Evolutionary conservation across 2,888 invertebrate species (phyloP).

Genomic region (Sclerodermus sp.): DNA sequence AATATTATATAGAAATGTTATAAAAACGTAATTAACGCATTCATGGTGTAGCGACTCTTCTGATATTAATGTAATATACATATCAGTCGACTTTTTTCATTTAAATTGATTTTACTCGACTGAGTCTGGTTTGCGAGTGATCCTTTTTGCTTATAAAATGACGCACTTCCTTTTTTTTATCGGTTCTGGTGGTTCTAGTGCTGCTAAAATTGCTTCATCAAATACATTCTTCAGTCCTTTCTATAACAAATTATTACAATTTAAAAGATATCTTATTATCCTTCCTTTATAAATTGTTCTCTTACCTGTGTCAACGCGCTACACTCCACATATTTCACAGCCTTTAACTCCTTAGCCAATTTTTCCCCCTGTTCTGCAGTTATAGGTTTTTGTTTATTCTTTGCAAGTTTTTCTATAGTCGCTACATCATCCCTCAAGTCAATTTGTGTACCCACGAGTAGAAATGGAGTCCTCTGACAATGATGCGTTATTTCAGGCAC

Average conservation of each 20-base stretch:
- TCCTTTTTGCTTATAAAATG: conserved; percentile 67
- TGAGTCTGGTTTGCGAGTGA: no score
- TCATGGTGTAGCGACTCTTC: no score
- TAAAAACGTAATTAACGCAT: no score
- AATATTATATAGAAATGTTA: no score
- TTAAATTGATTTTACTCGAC: no score
- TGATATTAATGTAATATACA: no score
- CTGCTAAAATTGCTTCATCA: conserved; percentile 98
- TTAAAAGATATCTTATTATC: background rate
- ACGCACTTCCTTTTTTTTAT: conserved; percentile 88
- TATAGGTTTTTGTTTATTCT: conserved; percentile 99
- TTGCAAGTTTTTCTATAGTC: conserved; percentile 92
- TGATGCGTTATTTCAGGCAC: conserved; percentile 99
- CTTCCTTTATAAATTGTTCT: no score
- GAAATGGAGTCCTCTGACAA: conserved; percentile 97
- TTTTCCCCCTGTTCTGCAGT: conserved; percentile 95
- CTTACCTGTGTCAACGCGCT: conserved; percentile 94
- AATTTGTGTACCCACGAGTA: conserved; percentile 96
- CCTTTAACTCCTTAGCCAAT: conserved; percentile 94
- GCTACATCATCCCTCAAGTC: conserved; percentile 95
- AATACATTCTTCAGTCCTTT: conserved; percentile 99
- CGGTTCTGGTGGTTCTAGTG: conserved; percentile 95
- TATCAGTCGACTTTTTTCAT: no score
- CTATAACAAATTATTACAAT: conserved; percentile 53
- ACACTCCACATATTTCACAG: conserved; percentile 99